Conservation (phyloP, 64 coral and sea anemone species). For the Montipora cactus region DNA sequence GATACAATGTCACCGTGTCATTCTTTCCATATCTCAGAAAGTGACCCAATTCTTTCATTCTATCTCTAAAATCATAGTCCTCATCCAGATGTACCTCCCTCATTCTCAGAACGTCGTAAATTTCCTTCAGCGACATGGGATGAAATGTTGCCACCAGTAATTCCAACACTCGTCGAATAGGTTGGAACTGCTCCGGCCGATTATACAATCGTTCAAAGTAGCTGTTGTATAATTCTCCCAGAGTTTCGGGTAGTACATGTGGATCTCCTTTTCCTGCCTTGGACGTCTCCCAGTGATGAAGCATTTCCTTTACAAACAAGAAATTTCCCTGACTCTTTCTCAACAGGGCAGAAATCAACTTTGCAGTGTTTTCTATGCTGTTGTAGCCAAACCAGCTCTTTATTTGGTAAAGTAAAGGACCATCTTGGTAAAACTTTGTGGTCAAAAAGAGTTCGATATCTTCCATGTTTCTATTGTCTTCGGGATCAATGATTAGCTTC, state of each 20-base stretch:
- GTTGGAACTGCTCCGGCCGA: constrained; percentile 35
- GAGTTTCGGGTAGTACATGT: constrained; percentile 31
- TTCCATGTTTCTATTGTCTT: constrained; percentile 54
- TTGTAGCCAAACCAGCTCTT: not conserved
- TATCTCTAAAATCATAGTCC: constrained; percentile 69
- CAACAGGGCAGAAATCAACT: constrained; percentile 22
- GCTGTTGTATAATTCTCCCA: constrained; percentile 68
- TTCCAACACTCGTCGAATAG: constrained; percentile 62
- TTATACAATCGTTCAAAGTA: constrained; percentile 72
- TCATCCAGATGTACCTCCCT: constrained; percentile 39
- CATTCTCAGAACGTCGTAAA: constrained; percentile 48
- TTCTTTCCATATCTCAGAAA: constrained; percentile 57
- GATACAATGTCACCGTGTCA: constrained; percentile 55
- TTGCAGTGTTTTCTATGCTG: not conserved
- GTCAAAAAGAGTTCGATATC: constrained; percentile 70
- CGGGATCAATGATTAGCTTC: constrained; percentile 31
- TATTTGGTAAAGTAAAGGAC: not conserved
- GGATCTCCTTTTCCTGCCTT: not conserved
- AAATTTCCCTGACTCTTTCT: constrained; percentile 83
- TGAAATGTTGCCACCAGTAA: constrained; percentile 59
- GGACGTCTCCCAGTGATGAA: constrained; percentile 51
- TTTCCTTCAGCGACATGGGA: constrained; percentile 44
- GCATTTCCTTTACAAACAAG: constrained; percentile 74
- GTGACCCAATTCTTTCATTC: constrained; percentile 52
- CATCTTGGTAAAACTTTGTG: constrained; percentile 39